Percentiles rank a stretch among this genome's conserved stretches.
phyloP scores from a whole-genome alignment of 2,888 invertebrate genomes.

The Heliconius erato region DNA sequence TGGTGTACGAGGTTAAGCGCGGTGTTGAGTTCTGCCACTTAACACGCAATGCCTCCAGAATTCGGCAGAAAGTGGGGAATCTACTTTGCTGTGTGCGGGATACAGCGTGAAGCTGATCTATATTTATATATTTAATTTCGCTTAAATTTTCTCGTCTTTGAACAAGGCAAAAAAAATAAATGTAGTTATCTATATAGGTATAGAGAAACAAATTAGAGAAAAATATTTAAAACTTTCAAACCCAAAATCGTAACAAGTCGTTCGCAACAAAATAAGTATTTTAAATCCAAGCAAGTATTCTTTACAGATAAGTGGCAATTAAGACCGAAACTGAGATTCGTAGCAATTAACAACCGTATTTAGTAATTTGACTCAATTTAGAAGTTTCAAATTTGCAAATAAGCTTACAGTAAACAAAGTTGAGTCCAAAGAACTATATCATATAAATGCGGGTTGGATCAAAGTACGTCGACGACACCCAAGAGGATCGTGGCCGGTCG shows the following conservation, averaged over 20 bases:
- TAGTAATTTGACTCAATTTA: background rate
- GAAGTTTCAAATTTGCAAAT: constrained; percentile 20
- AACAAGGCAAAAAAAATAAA: too few species aligned
- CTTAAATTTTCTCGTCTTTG: too few species aligned
- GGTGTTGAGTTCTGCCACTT: too few species aligned
- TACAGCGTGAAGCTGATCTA: too few species aligned
- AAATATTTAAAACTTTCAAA: background rate
- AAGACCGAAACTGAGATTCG: constrained; percentile 1
- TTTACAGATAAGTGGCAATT: constrained; percentile 26
- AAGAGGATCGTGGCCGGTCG: constrained; percentile 16
- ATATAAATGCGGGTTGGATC: constrained; percentile 38
- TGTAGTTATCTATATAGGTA: too few species aligned
- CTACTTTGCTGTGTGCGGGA: too few species aligned
- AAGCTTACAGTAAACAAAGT: constrained; percentile 14
- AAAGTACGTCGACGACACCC: constrained; percentile 33
- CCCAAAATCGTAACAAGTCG: background rate
- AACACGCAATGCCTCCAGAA: too few species aligned
- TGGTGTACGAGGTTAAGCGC: too few species aligned
- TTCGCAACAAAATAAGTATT: background rate
- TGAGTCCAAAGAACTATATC: constrained; percentile 13
- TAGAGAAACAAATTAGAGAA: too few species aligned
- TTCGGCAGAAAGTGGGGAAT: too few species aligned
- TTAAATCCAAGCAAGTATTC: constrained; percentile 2
- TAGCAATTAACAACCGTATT: constrained; percentile 12
- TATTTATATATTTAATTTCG: too few species aligned